Conservation (phyloP, 1,140 invertebrate species). For the Aphis craccivora region DNA sequence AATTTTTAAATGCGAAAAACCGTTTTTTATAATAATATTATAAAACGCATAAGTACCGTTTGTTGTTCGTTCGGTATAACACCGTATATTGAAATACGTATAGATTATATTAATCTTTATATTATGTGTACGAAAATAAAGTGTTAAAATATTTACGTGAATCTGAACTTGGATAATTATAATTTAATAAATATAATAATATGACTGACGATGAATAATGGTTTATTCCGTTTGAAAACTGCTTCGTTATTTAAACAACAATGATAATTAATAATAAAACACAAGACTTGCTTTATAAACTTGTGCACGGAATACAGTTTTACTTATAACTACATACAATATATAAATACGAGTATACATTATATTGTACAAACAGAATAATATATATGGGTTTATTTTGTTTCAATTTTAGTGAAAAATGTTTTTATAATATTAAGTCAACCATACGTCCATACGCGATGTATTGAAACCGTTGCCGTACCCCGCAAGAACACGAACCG, state of each 20-base stretch:
- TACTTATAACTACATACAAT: neutral
- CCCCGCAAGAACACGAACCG: neutral
- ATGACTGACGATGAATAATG: neutral
- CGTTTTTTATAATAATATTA: neutral
- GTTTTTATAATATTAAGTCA: neutral
- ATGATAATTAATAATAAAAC: neutral
- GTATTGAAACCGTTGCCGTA: neutral
- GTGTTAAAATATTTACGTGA: neutral
- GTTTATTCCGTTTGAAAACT: neutral
- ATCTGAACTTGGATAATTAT: neutral
- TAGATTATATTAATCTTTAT: neutral
- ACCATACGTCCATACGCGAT: neutral
- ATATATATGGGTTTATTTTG: neutral
- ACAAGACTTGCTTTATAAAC: neutral
- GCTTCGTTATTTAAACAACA: neutral
- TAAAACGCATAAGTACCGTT: neutral
- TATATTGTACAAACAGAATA: neutral
- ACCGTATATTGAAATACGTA: neutral
- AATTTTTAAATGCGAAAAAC: neutral
- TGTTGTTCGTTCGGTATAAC: neutral
- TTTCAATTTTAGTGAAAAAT: neutral
- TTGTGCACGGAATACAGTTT: neutral
- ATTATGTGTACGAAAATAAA: neutral
- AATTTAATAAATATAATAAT: neutral
- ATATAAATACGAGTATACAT: too few relatives aligned